Percentiles rank a stretch among this genome's conserved stretches.
Conservation (phyloP, 2,797 vertebrate species). For the Coranthus polyacanthus region DNA sequence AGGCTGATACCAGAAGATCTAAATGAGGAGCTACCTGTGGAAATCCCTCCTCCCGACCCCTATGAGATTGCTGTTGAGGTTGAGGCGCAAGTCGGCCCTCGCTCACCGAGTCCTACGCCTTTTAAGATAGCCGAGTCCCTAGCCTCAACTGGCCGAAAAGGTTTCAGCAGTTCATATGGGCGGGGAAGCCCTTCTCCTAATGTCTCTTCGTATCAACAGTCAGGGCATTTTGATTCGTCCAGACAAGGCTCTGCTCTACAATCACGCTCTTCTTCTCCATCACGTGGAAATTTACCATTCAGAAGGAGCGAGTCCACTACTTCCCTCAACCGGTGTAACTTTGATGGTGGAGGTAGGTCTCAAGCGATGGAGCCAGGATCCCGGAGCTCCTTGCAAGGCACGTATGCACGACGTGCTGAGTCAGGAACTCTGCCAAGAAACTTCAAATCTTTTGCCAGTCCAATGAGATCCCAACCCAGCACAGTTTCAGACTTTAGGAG, state of each 20-base stretch:
- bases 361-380: slow-evolving; percentile 49
- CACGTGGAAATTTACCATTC: slow-evolving; percentile 61
- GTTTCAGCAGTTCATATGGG: slow-evolving; percentile 48
- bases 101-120: slow-evolving; percentile 85
- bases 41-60: slow-evolving; percentile 70
- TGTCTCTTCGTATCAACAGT: slow-evolving; percentile 59
- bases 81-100: slow-evolving; percentile 83
- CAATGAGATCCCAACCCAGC: slow-evolving; percentile 69
- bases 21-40: slow-evolving; percentile 57
- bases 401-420: slow-evolving; percentile 53
- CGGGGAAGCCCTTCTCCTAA: slow-evolving; percentile 56
- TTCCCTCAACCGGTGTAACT: slow-evolving; percentile 60
- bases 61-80: slow-evolving; percentile 80
- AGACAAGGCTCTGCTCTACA: slow-evolving; percentile 64
- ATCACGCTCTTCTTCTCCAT: slow-evolving; percentile 79
- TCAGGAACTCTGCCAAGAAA: slow-evolving; percentile 77
- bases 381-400: slow-evolving; percentile 55
- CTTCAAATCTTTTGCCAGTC: slow-evolving; percentile 72
- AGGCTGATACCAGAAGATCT: slow-evolving; percentile 68
- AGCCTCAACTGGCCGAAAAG: slow-evolving; percentile 60
- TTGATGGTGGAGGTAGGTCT: slow-evolving; percentile 60
- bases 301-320: slow-evolving; percentile 72
- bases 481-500: slow-evolving; percentile 78
- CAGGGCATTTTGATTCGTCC: slow-evolving; percentile 59
- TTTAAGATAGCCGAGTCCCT: slow-evolving; percentile 86